These are phyloP conservation scores for Pteropus alecto DNA, from an alignment of 2,113 vertebrate species.

Conservation along the genomic window DNA sequence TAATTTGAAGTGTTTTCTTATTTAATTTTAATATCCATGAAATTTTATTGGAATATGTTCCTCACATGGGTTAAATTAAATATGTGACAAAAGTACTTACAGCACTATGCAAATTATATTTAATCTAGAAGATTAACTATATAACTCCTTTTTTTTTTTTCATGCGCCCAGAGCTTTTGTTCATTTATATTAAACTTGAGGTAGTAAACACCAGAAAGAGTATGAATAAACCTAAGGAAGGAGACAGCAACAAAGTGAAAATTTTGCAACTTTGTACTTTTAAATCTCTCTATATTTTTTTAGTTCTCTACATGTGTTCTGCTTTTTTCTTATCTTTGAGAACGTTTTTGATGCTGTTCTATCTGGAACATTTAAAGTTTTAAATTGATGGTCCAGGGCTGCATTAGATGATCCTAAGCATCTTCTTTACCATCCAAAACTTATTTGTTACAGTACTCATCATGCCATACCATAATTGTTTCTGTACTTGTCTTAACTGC, in stretches of 20 bases:
- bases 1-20: not conserved
- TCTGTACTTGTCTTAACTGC: not conserved
- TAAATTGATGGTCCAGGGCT: not conserved
- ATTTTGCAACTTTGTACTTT: not conserved
- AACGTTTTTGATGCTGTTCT: not conserved
- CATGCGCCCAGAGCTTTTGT: not conserved
- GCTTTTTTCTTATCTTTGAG: not conserved
- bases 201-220: not conserved
- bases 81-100: not conserved
- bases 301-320: not conserved
- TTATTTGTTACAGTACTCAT: not conserved
- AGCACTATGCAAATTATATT: not conserved
- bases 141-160: not conserved
- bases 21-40: not conserved
- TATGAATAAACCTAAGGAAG: not conserved
- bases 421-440: not conserved
- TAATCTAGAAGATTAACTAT: not conserved
- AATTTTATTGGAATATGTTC: not conserved
- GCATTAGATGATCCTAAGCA: not conserved
- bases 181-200: not conserved
- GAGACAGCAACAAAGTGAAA: not conserved
- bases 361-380: not conserved
- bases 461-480: not conserved
- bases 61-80: not conserved
- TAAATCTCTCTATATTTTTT: not conserved